Evolutionary conservation across 2,113 vertebrate species (phyloP).

Genomic region (Solea solea): DNA sequence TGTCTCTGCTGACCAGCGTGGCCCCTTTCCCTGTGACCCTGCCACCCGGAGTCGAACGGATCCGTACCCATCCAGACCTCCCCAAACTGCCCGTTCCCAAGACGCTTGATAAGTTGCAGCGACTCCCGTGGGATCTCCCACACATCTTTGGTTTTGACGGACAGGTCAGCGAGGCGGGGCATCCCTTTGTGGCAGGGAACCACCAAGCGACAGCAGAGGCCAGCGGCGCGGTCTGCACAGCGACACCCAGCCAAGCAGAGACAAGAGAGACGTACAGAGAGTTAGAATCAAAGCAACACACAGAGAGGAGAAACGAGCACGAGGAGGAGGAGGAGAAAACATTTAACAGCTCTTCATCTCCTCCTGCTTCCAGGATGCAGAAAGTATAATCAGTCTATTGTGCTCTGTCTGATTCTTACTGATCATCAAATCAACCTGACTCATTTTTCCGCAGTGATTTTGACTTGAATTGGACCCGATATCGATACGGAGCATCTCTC

Average conservation of each 20-base stretch:
- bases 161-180: slow-evolving; percentile 97
- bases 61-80: slow-evolving; percentile 99
- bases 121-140: slow-evolving; percentile 98
- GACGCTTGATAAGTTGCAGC: slow-evolving; percentile 97
- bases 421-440: slow-evolving; percentile 17
- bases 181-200: slow-evolving; percentile 98
- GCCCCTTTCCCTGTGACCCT: slow-evolving; percentile 80
- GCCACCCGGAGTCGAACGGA: slow-evolving; percentile 68
- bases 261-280: slow-evolving; percentile 25
- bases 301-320: not conserved
- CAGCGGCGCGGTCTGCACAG: slow-evolving; percentile 93
- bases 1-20: slow-evolving; percentile 18
- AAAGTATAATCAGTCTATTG: not conserved
- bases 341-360: slow-evolving; percentile 3
- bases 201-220: slow-evolving; percentile 97
- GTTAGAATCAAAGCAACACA: slow-evolving; percentile 32
- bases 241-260: slow-evolving; percentile 27
- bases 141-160: slow-evolving; percentile 99
- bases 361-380: not conserved
- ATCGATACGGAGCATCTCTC: no score
- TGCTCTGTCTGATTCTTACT: slow-evolving; percentile 4
- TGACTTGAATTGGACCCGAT: no score
- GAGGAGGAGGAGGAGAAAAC: not conserved
- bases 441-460: not conserved
- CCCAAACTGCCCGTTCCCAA: slow-evolving; percentile 99